Conservation (phyloP, 2,888 invertebrate species). For the Agrochola circellaris region DNA sequence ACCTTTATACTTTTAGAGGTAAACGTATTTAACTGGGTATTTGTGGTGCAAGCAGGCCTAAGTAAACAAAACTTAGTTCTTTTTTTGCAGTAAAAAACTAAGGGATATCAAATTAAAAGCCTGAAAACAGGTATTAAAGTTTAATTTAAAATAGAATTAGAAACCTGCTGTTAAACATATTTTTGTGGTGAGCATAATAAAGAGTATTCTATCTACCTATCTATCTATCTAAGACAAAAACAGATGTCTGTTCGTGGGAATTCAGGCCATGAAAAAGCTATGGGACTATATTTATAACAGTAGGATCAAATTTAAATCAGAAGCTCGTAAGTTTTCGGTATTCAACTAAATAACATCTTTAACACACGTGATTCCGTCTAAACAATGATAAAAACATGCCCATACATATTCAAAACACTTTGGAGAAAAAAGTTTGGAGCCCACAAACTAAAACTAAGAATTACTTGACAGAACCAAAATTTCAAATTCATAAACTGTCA, state of each 20-base stretch:
- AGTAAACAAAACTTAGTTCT: neutral
- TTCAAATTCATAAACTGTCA: neutral
- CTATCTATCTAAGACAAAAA: neutral
- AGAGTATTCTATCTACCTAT: too few relatives aligned
- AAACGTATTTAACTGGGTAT: neutral
- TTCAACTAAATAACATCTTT: too few relatives aligned
- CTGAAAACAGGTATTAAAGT: neutral
- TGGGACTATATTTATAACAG: neutral
- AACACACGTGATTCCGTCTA: neutral
- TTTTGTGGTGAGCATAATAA: too few relatives aligned
- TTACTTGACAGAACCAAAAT: neutral
- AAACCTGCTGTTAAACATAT: neutral
- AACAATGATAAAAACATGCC: neutral
- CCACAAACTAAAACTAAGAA: neutral
- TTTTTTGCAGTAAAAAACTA: neutral
- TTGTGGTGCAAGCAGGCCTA: neutral
- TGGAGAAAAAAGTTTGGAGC: neutral
- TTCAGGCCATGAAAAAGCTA: neutral
- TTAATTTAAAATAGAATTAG: neutral
- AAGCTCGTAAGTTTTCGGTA: neutral
- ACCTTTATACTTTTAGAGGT: neutral
- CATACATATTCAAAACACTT: too few relatives aligned
- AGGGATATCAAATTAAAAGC: neutral
- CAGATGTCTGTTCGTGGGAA: neutral
- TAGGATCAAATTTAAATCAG: neutral